Evolutionary conservation across 2,797 vertebrate genomes (phyloP), one percentile per base, ranked within the genome.

Genomic region (Rhincodon typus): DNA sequence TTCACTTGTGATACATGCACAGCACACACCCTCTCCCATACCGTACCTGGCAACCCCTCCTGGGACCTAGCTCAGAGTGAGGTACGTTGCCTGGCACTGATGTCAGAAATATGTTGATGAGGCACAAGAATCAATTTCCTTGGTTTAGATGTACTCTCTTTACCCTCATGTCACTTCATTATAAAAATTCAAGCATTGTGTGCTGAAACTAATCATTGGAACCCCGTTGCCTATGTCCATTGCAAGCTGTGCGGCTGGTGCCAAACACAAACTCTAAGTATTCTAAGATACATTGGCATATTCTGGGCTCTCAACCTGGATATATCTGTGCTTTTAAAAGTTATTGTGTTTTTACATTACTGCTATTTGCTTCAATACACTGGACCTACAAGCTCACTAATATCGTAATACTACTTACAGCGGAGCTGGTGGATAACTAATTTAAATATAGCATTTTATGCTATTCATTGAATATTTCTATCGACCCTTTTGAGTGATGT

Each of bases 401-500:
- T 19, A 66, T 69, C 42, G 2, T 13, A 93, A 93, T 93, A 69
- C 90, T 42, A 13, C 90, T 93, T 93, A n/a, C 69, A n/a, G 25
- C 10, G n/a, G 2, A 38, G 7, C 90, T 38, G 23, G 19, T 67
- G 62, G 19, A 8, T 69, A 69, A 69, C 67, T 38, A 93, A 27
- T 93, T 69, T 69, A 69, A 93, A 69, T 93, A 38, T 53, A 57
- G 3, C 7, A 93, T 93, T 69, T 93, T 38, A 93, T 93, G 90
- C n/a, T n/a, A 93, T 2, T 38, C n/a, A 93, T 21, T 69, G 90
- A 93, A 42, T 42, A 93, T 69, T 93, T 93, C 90, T 66, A 67
- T 23, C 38, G 69, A 67, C 62, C 21, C 62, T 13, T 93, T 69
- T 93, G 66, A 42, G 38, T 69, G 62, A 42, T 69, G 66, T 67